A percentile compares a stretch with the other conserved stretches of the same genome.
phyloP scores from a whole-genome alignment of 2,888 invertebrate genomes.

The Idaea straminata region DNA sequence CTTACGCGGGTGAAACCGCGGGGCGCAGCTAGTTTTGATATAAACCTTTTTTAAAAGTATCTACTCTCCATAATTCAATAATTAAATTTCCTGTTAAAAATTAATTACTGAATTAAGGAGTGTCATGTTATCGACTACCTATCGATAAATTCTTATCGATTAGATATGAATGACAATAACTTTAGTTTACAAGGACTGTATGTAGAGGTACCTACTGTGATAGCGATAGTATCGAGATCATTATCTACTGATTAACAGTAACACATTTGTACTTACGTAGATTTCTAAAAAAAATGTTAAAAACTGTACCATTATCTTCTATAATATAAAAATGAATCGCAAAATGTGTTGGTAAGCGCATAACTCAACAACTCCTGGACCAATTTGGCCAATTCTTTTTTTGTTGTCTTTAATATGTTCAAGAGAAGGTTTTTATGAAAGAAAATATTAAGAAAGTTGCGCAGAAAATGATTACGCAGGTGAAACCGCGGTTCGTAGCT shows the following conservation, averaged over 20 bases:
- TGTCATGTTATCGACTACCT: background rate
- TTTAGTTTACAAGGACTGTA: background rate
- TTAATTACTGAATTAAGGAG: background rate
- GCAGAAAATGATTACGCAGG: too few species aligned
- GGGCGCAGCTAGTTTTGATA: too few species aligned
- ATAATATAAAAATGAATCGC: too few species aligned
- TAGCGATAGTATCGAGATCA: background rate
- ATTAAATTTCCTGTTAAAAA: background rate
- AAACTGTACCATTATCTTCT: background rate
- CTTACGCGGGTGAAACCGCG: too few species aligned
- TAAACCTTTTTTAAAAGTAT: too few species aligned
- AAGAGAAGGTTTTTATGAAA: too few species aligned
- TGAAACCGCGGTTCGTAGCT: too few species aligned
- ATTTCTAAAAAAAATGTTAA: background rate
- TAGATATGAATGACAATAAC: background rate
- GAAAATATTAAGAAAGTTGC: too few species aligned
- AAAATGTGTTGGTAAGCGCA: too few species aligned
- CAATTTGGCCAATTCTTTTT: too few species aligned
- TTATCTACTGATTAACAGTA: background rate
- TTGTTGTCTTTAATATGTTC: too few species aligned
- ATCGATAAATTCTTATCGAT: background rate
- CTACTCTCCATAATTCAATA: background rate
- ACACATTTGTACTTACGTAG: background rate
- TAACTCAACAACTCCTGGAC: too few species aligned
- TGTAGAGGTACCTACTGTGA: background rate